These are phyloP conservation scores for Eupithecia centaureata DNA, from an alignment of 2,888 invertebrate species.

Conservation along the genomic window DNA sequence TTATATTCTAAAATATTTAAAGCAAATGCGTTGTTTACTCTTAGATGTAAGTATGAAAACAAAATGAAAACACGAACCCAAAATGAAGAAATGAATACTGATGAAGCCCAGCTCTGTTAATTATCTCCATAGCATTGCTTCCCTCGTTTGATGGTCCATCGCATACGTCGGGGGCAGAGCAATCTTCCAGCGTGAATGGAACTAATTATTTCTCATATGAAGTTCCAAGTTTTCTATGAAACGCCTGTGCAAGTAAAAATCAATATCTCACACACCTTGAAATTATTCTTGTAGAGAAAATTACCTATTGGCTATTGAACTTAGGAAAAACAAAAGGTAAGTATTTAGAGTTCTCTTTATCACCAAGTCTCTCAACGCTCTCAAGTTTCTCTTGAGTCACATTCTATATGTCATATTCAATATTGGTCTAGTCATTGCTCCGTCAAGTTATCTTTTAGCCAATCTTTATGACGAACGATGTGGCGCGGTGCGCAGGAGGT, in stretches of 20 bases:
- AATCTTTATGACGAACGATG: too few species aligned
- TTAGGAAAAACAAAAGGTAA: too few species aligned
- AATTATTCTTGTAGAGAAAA: neutral
- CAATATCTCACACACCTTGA: neutral
- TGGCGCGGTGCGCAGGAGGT: too few species aligned
- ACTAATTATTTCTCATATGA: constrained; percentile 50
- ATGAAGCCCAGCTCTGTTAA: neutral
- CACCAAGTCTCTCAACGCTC: too few species aligned
- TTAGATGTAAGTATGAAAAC: neutral
- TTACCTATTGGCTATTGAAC: too few species aligned
- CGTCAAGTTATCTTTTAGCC: too few species aligned
- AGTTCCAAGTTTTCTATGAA: neutral
- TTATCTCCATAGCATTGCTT: neutral
- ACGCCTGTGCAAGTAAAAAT: neutral
- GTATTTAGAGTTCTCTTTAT: too few species aligned
- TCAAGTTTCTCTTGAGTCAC: too few species aligned
- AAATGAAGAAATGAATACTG: neutral
- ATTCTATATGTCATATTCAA: too few species aligned
- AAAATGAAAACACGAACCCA: neutral
- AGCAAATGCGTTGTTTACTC: neutral
- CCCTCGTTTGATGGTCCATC: constrained; percentile 12
- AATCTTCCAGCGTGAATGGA: constrained; percentile 52
- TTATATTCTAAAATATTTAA: too few species aligned
- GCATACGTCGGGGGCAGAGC: constrained; percentile 52
- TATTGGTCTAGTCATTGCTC: too few species aligned